These are phyloP conservation scores for Picathartes gymnocephalus DNA, from an alignment of 2,113 vertebrate species.

Conservation along the genomic window DNA sequence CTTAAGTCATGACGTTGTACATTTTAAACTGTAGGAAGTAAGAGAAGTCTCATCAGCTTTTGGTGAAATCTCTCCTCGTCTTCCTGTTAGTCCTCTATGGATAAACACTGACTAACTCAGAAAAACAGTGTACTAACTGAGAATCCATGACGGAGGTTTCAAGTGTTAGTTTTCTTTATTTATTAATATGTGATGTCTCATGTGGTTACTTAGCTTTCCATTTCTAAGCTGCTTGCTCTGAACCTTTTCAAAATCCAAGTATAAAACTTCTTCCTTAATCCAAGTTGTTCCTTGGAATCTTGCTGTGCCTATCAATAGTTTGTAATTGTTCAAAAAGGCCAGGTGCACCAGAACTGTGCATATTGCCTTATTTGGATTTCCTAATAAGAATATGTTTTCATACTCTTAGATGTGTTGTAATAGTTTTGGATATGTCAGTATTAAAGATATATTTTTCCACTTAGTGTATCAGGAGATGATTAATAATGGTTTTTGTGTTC, in stretches of 20 bases:
- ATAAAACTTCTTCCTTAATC: not conserved
- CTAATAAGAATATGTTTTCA: not conserved
- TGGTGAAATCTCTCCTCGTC: not conserved
- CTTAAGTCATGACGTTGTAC: not conserved
- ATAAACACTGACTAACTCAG: not conserved
- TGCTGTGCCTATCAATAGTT: not conserved
- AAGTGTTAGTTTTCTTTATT: not conserved
- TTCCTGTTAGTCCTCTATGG: not conserved
- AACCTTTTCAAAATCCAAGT: not conserved
- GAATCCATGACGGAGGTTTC: not conserved
- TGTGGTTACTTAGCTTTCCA: not conserved
- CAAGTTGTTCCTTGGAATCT: not conserved
- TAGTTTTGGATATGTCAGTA: not conserved
- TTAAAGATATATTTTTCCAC: not conserved
- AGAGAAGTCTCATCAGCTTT: not conserved
- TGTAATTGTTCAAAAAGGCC: not conserved
- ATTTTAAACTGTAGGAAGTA: not conserved
- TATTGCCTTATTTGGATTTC: not conserved
- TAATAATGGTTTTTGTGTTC: not conserved
- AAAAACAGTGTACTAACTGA: not conserved
- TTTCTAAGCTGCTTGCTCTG: not conserved
- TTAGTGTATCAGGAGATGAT: not conserved
- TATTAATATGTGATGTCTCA: not conserved
- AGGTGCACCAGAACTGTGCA: not conserved
- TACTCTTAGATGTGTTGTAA: not conserved